Conservation (phyloP, 2,888 invertebrate species). For the Drosophila borealis region DNA sequence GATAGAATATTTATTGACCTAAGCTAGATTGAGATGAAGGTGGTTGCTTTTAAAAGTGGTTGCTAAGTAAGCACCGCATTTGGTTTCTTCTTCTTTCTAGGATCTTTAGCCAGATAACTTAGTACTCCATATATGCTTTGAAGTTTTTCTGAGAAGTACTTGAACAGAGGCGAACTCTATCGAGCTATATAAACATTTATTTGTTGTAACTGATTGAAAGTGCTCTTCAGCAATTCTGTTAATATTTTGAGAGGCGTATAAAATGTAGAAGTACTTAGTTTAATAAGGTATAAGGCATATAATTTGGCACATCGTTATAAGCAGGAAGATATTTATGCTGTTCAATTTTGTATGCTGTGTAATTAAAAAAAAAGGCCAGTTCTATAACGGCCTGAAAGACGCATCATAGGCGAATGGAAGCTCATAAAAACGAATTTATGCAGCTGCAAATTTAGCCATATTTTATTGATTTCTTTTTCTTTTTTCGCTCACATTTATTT, state of each 20-base stretch:
- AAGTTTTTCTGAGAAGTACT: background rate
- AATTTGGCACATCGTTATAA: conserved; percentile 10
- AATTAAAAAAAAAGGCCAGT: background rate
- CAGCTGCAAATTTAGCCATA: conserved; percentile 51
- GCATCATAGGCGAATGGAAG: conserved; percentile 37
- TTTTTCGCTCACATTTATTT: conserved; percentile 11
- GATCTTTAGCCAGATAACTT: conserved; percentile 3
- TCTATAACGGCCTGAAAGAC: conserved; percentile 18
- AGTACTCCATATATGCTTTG: background rate
- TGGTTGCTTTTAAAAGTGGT: background rate
- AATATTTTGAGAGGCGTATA: too few relatives aligned
- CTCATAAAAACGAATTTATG: conserved; percentile 21
- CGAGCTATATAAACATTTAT: background rate
- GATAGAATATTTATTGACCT: conserved; percentile 47
- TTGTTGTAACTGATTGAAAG: too few relatives aligned
- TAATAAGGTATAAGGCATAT: background rate
- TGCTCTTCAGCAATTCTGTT: too few relatives aligned
- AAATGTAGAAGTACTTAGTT: background rate
- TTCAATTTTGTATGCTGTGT: background rate
- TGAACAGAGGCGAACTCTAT: background rate
- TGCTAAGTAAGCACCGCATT: conserved; percentile 9
- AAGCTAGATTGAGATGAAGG: conserved; percentile 11
- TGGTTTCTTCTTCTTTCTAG: background rate
- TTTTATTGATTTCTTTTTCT: conserved; percentile 49
- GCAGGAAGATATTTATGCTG: background rate